Conservation (phyloP, 1,140 invertebrate genomes). For the Telenomus remus region DNA sequence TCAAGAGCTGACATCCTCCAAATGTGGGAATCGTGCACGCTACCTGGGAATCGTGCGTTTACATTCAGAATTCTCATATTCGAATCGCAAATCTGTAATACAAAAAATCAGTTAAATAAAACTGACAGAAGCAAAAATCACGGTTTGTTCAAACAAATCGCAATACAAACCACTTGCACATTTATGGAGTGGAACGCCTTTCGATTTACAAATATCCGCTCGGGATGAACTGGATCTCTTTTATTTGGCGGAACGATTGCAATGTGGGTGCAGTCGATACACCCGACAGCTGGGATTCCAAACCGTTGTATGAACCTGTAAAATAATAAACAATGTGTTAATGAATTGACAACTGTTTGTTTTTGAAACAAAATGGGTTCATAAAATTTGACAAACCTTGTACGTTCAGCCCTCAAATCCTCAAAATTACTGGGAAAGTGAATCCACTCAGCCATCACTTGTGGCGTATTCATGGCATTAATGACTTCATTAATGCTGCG, state of each 20-base stretch:
- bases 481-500: neutral
- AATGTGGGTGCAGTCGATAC: constrained; percentile 63
- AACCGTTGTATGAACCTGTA: neutral
- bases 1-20: neutral
- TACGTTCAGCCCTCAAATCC: neutral
- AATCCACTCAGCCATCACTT: neutral
- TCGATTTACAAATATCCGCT: constrained; percentile 63
- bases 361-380: no score
- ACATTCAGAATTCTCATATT: neutral
- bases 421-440: neutral
- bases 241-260: constrained; percentile 51
- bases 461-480: neutral
- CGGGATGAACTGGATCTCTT: constrained; percentile 43
- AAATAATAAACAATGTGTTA: neutral
- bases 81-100: neutral
- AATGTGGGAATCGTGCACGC: neutral
- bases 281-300: constrained; percentile 21
- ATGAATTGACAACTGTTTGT: no score
- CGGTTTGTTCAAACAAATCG: no score
- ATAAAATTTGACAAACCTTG: neutral
- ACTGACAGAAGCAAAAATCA: neutral
- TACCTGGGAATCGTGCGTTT: neutral
- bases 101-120: neutral
- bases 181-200: constrained; percentile 65
- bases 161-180: constrained; percentile 55